Conservation (phyloP, 2,888 invertebrate genomes). For the Erebia aethiops region DNA sequence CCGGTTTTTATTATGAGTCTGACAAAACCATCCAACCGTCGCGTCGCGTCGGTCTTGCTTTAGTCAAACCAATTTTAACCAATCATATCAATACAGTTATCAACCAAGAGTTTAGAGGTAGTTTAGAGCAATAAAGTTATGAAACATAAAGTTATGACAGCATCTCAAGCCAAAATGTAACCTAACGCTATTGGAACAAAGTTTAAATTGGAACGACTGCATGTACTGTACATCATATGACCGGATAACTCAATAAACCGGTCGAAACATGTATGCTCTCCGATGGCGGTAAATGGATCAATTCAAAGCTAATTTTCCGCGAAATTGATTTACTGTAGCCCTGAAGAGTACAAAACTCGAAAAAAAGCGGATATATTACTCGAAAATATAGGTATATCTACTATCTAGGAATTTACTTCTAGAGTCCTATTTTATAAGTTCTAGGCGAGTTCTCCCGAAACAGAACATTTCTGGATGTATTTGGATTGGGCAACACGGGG, state of each 20-base stretch:
- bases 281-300: conserved; percentile 2
- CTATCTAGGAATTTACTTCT: no score
- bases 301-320: background rate
- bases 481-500: no score
- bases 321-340: conserved; percentile 2
- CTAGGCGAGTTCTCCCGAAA: no score
- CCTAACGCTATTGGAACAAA: background rate
- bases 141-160: no score
- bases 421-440: no score
- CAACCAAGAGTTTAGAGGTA: background rate
- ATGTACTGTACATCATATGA: background rate
- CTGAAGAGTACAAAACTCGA: background rate
- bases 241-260: conserved; percentile 20
- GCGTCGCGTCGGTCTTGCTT: no score
- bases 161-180: background rate
- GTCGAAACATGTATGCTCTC: background rate
- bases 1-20: no score
- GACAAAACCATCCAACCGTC: no score
- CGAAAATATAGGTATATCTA: no score
- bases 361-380: background rate
- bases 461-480: no score
- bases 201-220: background rate
- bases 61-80: no score
- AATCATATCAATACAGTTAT: background rate
- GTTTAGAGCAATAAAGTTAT: background rate